A percentile compares a stretch with the other conserved stretches of the same genome.
Evolutionary conservation across 2,113 vertebrate species (phyloP).

Genomic region (Orthonyx spaldingii): DNA sequence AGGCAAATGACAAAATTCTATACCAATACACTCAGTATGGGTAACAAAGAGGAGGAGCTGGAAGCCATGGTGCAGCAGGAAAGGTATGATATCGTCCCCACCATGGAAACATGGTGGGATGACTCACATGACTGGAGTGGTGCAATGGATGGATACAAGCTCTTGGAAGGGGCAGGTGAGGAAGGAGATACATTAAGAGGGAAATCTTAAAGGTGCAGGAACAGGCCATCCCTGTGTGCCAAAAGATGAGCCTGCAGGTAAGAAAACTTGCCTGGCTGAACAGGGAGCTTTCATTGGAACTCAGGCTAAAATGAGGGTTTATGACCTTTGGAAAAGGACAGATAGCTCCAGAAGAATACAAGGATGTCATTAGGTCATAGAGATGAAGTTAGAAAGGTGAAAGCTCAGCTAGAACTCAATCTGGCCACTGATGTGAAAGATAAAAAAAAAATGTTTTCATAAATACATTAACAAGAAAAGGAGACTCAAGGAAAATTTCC

Average conservation of each 20-base stretch:
- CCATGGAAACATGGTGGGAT: background rate
- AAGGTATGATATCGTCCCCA: accelerated
- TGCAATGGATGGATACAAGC: background rate
- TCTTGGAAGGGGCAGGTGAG: background rate
- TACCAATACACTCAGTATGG: accelerated
- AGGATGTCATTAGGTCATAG: background rate
- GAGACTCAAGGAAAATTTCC: background rate
- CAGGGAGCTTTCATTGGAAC: background rate
- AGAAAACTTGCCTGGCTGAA: background rate
- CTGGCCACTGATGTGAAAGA: background rate
- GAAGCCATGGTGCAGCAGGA: background rate
- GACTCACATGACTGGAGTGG: background rate
- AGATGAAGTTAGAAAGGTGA: background rate
- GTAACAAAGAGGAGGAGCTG: background rate
- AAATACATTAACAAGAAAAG: background rate
- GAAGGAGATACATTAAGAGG: background rate
- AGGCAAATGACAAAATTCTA: background rate
- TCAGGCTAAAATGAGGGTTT: background rate
- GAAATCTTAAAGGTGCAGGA: background rate
- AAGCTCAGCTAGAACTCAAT: background rate
- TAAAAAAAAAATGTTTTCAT: background rate
- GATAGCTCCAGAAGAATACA: background rate
- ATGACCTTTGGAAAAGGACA: background rate
- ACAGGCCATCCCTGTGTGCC: accelerated
- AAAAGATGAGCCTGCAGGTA: background rate